Conservation (phyloP, 2,113 vertebrate genomes). For the Xiphias gladius region DNA sequence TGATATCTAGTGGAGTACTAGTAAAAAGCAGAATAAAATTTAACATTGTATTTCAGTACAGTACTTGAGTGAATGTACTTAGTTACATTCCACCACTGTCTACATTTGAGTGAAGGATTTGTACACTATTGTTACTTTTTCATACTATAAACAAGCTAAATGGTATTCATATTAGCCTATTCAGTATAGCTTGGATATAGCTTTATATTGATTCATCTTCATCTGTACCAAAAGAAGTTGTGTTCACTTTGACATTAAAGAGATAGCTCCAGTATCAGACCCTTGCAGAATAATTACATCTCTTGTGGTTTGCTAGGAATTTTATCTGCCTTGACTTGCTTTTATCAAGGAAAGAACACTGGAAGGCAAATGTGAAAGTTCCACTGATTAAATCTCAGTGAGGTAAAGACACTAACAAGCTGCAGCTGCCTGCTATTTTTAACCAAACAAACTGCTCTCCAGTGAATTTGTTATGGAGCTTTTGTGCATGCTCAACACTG, state of each 20-base stretch:
- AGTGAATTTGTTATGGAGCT: background rate
- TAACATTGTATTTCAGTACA: background rate
- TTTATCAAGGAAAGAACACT: slow-evolving; percentile 15
- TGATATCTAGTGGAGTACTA: background rate
- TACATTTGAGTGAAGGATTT: too few relatives aligned
- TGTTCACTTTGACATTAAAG: background rate
- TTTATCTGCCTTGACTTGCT: background rate
- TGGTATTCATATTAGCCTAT: background rate
- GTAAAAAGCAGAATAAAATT: background rate
- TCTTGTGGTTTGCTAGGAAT: background rate
- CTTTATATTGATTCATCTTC: too few relatives aligned
- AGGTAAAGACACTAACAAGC: slow-evolving; percentile 52
- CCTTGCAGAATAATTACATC: background rate
- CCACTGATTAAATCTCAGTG: slow-evolving; percentile 39
- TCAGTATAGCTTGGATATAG: background rate
- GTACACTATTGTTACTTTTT: background rate
- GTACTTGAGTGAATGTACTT: background rate
- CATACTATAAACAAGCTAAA: background rate
- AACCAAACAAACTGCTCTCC: slow-evolving; percentile 43
- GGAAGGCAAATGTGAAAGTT: slow-evolving; percentile 38
- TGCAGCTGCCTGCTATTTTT: slow-evolving; percentile 76
- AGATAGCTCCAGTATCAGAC: background rate
- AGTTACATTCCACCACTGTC: background rate
- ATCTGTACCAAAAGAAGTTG: background rate
- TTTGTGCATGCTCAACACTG: background rate